Evolutionary conservation across 2,888 invertebrate genomes (phyloP), one percentile per base, ranked within the genome.

Genomic region (Phortica okadai): DNA sequence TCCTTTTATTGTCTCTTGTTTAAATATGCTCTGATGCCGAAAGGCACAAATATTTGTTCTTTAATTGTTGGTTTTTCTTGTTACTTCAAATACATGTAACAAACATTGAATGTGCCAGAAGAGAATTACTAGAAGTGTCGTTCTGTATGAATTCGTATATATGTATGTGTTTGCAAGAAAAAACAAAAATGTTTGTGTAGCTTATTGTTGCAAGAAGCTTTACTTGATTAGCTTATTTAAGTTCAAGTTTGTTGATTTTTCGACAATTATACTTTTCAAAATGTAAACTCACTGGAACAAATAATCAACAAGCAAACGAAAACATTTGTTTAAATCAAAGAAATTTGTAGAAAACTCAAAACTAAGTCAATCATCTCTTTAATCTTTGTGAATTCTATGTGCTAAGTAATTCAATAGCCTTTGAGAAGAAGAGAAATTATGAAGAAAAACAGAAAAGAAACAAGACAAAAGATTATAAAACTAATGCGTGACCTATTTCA

Each of bases 61-160:
- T 44, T 44, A 67, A 67, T 42, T 67, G 67, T 67, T 67, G 44
- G 64, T 67, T 42, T 44, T 41, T 42, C 42, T 67, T 42, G n/a
- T 44, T 67, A 42, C 16, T n/a, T 50, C 50, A 50, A 50, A 14
- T 50, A 33, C 33, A 33, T 33, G 33, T 33, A 33, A 33, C 33
- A 33, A 33, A 33, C 33, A 1, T 33, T 33, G 4, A 33, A 33
- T 33, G 33, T 33, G 78, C 80, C 78, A 78, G 74, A 74, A 78
- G 80, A 33, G 33, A 33, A 33, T 33, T 33, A 5, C 33, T 33
- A 5, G 4, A 33, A 33, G 33, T 33, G 33, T 21, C 21, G 21
- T 21, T 21, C 21, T 21, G 21, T 21, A 21, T 21, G 21, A 21
- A 21, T 21, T 21, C 21, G 6, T 45, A 45, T 50, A 50, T 50